Percentiles rank a stretch among this genome's conserved stretches.
These are phyloP conservation scores for Pseudoatta argentina DNA, from an alignment of 1,140 invertebrate genomes.

Conservation along the genomic window DNA sequence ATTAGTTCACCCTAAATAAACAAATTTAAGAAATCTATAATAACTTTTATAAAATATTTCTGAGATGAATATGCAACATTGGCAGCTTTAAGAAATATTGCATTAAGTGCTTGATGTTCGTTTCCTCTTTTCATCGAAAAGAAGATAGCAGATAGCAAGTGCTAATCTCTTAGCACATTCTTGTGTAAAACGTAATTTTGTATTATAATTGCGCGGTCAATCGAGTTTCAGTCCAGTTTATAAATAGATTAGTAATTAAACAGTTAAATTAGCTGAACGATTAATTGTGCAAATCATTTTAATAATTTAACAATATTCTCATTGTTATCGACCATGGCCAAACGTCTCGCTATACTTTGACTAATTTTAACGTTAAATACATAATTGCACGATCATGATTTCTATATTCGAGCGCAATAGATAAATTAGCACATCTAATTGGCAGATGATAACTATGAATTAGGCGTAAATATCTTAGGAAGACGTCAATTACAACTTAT, in stretches of 20 bases:
- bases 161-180: background rate
- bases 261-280: conserved; percentile 27
- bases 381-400: conserved; percentile 2
- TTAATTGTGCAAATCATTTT: conserved; percentile 45
- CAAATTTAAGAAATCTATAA: background rate
- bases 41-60: conserved; percentile 14
- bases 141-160: too few relatives aligned
- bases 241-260: conserved; percentile 37
- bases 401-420: background rate
- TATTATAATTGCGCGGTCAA: conserved; percentile 1
- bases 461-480: background rate
- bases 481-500: background rate
- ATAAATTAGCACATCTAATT: background rate
- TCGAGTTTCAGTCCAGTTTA: background rate
- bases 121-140: background rate
- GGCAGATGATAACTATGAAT: background rate
- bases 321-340: background rate
- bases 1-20: too few relatives aligned
- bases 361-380: conserved; percentile 4
- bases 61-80: background rate
- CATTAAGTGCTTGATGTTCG: background rate
- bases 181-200: background rate
- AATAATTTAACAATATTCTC: conserved; percentile 40
- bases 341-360: conserved; percentile 28
- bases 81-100: background rate